A percentile compares a stretch with the other conserved stretches of the same genome.
Evolutionary conservation across 2,888 invertebrate genomes (phyloP).

Genomic region (Deilephila porcellus): DNA sequence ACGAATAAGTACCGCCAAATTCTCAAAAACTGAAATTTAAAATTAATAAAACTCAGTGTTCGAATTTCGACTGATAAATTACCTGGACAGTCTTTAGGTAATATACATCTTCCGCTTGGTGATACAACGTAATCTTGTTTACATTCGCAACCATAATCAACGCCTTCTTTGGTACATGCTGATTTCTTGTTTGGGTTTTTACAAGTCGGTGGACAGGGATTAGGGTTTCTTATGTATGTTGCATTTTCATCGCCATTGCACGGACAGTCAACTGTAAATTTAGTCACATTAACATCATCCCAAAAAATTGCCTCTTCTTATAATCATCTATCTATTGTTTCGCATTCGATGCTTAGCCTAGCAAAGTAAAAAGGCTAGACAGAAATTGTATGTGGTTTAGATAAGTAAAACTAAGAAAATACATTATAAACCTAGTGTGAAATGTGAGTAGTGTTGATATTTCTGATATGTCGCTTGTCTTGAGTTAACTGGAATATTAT

Average conservation of each 20-base stretch:
- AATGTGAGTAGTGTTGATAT: too few species aligned
- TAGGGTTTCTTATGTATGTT: background rate
- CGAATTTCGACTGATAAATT: background rate
- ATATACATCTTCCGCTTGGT: background rate
- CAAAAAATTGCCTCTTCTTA: too few species aligned
- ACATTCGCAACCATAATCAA: background rate
- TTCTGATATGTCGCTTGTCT: too few species aligned
- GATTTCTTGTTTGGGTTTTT: background rate
- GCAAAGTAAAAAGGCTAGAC: too few species aligned
- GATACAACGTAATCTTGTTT: background rate
- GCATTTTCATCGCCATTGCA: slow-evolving; percentile 3
- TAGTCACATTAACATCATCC: background rate
- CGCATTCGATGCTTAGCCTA: too few species aligned
- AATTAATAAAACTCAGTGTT: background rate
- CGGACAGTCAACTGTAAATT: background rate
- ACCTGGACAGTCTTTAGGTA: slow-evolving; percentile 10
- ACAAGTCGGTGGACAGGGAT: background rate
- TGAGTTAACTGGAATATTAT: too few species aligned
- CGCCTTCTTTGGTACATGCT: background rate
- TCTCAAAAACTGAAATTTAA: background rate
- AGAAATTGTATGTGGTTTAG: too few species aligned
- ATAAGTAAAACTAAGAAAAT: too few species aligned
- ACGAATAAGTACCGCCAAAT: background rate
- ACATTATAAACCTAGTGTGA: too few species aligned
- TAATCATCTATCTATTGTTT: too few species aligned